A percentile compares a stretch with the other conserved stretches of the same genome.
Evolutionary conservation across 2,888 invertebrate species (phyloP).

Genomic region (Drosophila neonasuta): DNA sequence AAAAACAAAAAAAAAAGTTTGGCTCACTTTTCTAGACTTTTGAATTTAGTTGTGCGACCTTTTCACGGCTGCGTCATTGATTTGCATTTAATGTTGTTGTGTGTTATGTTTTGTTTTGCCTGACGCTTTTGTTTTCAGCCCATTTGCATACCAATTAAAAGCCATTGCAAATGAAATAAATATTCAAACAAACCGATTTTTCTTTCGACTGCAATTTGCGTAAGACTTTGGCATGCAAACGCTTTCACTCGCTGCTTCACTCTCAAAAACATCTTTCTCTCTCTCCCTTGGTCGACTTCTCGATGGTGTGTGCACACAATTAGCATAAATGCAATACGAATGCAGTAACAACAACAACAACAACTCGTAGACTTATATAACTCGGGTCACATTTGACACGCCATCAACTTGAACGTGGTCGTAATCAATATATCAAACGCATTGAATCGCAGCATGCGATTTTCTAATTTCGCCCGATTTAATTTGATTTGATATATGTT

Average conservation of each 20-base stretch:
- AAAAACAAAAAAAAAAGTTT: slow-evolving; percentile 5
- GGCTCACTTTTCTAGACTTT: slow-evolving; percentile 31
- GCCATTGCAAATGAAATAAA: slow-evolving; percentile 50
- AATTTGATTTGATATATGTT: slow-evolving; percentile 14
- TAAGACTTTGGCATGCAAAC: slow-evolving; percentile 48
- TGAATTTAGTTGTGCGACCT: not conserved
- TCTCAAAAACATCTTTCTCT: too few relatives aligned
- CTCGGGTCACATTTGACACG: slow-evolving; percentile 30
- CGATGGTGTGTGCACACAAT: slow-evolving; percentile 29
- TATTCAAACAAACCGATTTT: slow-evolving; percentile 23
- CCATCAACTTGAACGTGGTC: slow-evolving; percentile 3
- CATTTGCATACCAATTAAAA: slow-evolving; percentile 70
- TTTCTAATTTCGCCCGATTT: slow-evolving; percentile 51
- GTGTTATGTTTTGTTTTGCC: not conserved
- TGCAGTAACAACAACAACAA: slow-evolving; percentile 15
- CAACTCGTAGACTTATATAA: slow-evolving; percentile 25
- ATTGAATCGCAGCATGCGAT: slow-evolving; percentile 41
- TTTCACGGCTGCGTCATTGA: slow-evolving; percentile 25
- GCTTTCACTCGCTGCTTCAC: slow-evolving; percentile 53
- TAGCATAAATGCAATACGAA: slow-evolving; percentile 48
- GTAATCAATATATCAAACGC: slow-evolving; percentile 25
- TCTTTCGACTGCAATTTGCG: slow-evolving; percentile 56
- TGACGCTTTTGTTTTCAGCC: slow-evolving; percentile 23
- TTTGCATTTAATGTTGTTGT: slow-evolving; percentile 21
- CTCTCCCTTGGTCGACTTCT: slow-evolving; percentile 34